Percentiles rank a stretch among this genome's conserved stretches.
Evolutionary conservation across 2,888 invertebrate species (phyloP).

Genomic region (Geophilus truncorum): DNA sequence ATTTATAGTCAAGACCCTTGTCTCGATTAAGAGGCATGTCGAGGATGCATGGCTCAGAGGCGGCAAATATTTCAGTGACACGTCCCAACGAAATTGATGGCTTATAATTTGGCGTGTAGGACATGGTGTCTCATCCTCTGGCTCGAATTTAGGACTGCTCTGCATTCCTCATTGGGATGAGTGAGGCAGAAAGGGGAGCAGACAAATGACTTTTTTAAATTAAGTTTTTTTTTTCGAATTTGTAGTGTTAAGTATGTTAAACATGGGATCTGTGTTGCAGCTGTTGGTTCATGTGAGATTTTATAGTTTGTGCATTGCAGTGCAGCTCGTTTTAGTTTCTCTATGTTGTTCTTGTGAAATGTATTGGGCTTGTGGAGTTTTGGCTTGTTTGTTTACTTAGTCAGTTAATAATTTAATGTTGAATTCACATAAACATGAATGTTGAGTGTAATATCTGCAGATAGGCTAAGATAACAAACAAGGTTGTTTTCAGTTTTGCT

Average conservation of each 20-base stretch:
- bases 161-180: not conserved
- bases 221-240: not conserved
- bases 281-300: no score
- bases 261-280: no score
- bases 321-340: no score
- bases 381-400: no score
- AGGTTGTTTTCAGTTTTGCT: no score
- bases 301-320: no score
- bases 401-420: no score
- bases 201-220: not conserved
- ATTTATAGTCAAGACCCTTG: constrained; percentile 14
- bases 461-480: no score
- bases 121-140: not conserved
- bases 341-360: no score
- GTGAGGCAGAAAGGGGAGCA: not conserved
- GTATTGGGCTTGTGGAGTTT: no score
- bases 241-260: not conserved
- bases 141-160: not conserved
- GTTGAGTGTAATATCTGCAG: no score
- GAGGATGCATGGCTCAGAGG: constrained; percentile 23
- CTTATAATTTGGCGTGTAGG: not conserved
- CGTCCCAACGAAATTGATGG: not conserved
- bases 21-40: constrained; percentile 13
- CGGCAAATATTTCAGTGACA: constrained; percentile 22
- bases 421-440: no score